A percentile compares a stretch with the other conserved stretches of the same genome.
phyloP scores from a whole-genome alignment of 2,888 invertebrate genomes.

The Argyresthia goedartella region DNA sequence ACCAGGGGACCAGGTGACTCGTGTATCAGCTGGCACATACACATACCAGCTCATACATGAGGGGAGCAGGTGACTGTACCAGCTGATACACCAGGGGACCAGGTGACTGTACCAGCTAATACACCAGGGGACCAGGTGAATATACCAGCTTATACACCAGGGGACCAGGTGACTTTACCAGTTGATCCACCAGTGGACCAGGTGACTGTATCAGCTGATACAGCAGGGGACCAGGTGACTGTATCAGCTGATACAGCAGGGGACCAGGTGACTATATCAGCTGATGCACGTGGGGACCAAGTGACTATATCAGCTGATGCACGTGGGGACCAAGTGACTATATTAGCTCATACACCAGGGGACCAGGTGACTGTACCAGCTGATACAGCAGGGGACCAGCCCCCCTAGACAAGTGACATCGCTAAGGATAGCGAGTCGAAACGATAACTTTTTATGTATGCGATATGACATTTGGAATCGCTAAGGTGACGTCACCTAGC shows the following conservation, averaged over 20 bases:
- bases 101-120: slow-evolving; percentile 95
- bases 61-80: no score
- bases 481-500: no score
- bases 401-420: no score
- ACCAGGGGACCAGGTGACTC: slow-evolving; percentile 34
- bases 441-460: no score
- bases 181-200: no score
- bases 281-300: slow-evolving; percentile 53
- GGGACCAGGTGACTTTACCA: slow-evolving; percentile 34
- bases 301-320: slow-evolving; percentile 17
- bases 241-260: slow-evolving; percentile 99
- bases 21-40: slow-evolving; percentile 45
- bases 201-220: no score
- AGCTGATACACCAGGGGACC: no score
- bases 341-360: slow-evolving; percentile 97
- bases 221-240: slow-evolving; percentile 68
- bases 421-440: no score
- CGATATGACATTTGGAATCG: no score
- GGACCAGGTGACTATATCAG: slow-evolving; percentile 39
- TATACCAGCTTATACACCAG: slow-evolving; percentile 64
- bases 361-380: slow-evolving; percentile 88
- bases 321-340: slow-evolving; percentile 70
- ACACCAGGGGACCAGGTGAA: slow-evolving; percentile 82
- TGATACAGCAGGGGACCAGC: slow-evolving; percentile 92
- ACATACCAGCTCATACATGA: no score